Conservation (phyloP, 1,140 invertebrate genomes). For the Scaptomyza hsui region DNA sequence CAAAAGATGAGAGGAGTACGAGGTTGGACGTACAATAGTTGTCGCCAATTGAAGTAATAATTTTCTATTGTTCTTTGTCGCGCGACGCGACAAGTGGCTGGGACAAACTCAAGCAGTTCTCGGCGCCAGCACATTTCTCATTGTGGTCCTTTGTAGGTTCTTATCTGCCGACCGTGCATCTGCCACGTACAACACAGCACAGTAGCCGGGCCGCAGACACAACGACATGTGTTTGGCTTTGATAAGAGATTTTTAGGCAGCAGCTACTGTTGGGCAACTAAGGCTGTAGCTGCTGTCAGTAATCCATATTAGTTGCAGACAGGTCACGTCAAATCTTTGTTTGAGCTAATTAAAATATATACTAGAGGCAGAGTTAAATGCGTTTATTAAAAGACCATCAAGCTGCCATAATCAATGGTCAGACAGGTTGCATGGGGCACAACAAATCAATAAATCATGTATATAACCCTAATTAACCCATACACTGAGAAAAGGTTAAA, state of each 20-base stretch:
- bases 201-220: conserved; percentile 54
- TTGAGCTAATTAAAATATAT: conserved; percentile 62
- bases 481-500: conserved; percentile 11
- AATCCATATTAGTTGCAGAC: conserved; percentile 16
- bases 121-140: conserved; percentile 59
- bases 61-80: conserved; percentile 68
- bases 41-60: conserved; percentile 81
- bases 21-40: conserved; percentile 13
- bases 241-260: conserved; percentile 57
- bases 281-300: neutral
- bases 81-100: conserved; percentile 70
- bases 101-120: conserved; percentile 44
- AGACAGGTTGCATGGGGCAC: conserved; percentile 40
- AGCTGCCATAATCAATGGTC: conserved; percentile 57
- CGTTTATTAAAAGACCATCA: conserved; percentile 72
- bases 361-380: conserved; percentile 31
- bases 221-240: conserved; percentile 64
- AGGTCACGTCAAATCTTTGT: conserved; percentile 19
- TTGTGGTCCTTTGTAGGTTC: conserved; percentile 36
- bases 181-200: conserved; percentile 52
- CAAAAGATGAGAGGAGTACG: neutral
- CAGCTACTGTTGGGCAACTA: conserved; percentile 32
- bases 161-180: conserved; percentile 62
- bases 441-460: conserved; percentile 76
- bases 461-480: conserved; percentile 75